These are phyloP conservation scores for Phrynocephalus vlangalii DNA, from an alignment of 2,797 vertebrate genomes.

Conservation along the genomic window DNA sequence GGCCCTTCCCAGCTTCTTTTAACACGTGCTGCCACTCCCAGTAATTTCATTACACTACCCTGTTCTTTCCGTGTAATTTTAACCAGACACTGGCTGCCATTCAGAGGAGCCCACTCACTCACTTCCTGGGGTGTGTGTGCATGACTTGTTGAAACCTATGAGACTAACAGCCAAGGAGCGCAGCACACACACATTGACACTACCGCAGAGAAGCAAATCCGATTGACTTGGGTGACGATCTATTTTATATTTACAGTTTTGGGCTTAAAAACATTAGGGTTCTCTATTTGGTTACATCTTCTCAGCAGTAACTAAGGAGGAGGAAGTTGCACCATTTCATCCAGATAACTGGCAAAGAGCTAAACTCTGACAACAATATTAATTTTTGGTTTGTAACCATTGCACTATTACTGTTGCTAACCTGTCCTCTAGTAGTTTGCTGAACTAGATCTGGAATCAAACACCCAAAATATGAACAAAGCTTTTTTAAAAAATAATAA, in stretches of 20 bases:
- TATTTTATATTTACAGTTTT: not conserved
- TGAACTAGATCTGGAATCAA: not conserved
- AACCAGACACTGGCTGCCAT: constrained; percentile 25
- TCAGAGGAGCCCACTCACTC: not conserved
- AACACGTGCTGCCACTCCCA: constrained; percentile 23
- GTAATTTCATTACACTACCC: constrained; percentile 45
- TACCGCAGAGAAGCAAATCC: not conserved
- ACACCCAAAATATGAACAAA: not conserved
- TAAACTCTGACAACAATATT: not conserved
- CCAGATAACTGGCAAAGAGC: constrained; percentile 37
- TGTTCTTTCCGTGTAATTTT: constrained; percentile 27
- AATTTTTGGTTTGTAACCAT: not conserved
- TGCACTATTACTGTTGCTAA: not conserved
- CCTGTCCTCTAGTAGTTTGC: not conserved
- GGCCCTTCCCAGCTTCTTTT: constrained; percentile 35
- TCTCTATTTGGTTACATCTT: constrained; percentile 36
- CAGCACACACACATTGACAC: not conserved
- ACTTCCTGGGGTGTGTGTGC: not conserved
- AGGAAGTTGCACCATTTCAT: constrained; percentile 45
- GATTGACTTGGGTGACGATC: not conserved
- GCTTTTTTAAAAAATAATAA: not conserved
- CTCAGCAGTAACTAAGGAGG: not conserved
- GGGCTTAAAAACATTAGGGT: not conserved
- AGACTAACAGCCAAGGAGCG: not conserved
- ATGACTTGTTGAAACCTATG: not conserved